Evolutionary conservation across 2,113 vertebrate species (phyloP), one percentile per base, ranked within the genome.

Genomic region (Oriolus oriolus): DNA sequence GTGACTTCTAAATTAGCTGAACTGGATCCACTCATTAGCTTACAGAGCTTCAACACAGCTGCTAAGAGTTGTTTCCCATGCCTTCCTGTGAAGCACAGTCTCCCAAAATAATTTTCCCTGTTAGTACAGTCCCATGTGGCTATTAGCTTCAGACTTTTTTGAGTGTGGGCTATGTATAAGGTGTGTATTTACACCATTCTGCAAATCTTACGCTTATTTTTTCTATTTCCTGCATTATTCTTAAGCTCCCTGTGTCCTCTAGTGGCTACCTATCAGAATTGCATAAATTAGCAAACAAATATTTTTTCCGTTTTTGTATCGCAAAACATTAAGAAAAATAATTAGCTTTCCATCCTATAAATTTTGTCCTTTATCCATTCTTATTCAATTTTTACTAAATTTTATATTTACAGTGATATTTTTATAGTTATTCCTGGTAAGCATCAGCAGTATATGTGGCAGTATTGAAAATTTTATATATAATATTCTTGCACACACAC

Each of bases 241-340:
- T 85, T 65, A 47, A 93, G 28, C 26, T 69, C 42, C 27, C 74
- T 86, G 13, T 77, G 56, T 89, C 95, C 87, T 92, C 87, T 97
- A 82, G 69, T 66, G 74, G 86, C 59, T 89, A 23, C 20, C 24
- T 41, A 70, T 42, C 6, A 81, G 39, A 59, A 96, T 12, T 77
- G 69, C 66, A 93, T 31, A 39, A 69, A 77, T 2, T 14, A 22
- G 16, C 17, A 79, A 65, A 69, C 1, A 60, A 68, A 52, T 15
- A 42, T 53, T 30, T 3, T 35, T 88, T 82, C 39, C 4, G 20
- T 60, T 63, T 91, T 76, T 37, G 45, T 52, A 23, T 41, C 17
- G 57, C 16, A 89, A 87, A 87, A 45, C 2, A 16, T 18, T 30
- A 8, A 21, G 35, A 61, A 44, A 35, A 68, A 44, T 4, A 56